Evolutionary conservation across 2,113 vertebrate species (phyloP).

Genomic region (Balaenoptera acutorostrata): DNA sequence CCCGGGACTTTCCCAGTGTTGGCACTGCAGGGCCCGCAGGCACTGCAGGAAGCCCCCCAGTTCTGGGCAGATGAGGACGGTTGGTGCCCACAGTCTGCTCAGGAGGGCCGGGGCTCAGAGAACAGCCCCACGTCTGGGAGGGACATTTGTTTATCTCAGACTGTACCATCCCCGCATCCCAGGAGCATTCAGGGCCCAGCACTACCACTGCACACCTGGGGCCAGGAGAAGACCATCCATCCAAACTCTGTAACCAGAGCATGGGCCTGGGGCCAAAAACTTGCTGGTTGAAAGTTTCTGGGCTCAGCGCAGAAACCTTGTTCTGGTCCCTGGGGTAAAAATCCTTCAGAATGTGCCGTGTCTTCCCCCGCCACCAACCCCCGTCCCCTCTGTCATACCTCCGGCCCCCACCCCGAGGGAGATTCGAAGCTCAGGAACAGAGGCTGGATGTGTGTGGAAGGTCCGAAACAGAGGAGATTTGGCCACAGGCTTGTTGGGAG

Average conservation of each 20-base stretch:
- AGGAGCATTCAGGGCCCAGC: neutral
- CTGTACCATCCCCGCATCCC: neutral
- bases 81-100: neutral
- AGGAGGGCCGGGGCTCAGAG: neutral
- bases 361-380: neutral
- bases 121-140: neutral
- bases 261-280: neutral
- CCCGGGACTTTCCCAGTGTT: neutral
- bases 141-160: neutral
- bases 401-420: neutral
- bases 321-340: neutral
- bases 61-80: neutral
- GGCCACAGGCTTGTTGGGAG: too few relatives aligned
- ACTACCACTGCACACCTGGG: fast-evolving
- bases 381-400: neutral
- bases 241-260: neutral
- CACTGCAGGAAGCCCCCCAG: neutral
- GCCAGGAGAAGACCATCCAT: neutral
- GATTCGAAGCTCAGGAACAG: neutral
- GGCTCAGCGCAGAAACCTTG: neutral
- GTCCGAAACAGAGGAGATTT: neutral
- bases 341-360: neutral
- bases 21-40: neutral
- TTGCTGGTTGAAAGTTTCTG: neutral
- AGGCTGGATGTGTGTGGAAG: neutral